Evolutionary conservation across 23 tunicate genomes (phyloP), one percentile per base, ranked within the genome.

Genomic region (Ciona savignyi): DNA sequence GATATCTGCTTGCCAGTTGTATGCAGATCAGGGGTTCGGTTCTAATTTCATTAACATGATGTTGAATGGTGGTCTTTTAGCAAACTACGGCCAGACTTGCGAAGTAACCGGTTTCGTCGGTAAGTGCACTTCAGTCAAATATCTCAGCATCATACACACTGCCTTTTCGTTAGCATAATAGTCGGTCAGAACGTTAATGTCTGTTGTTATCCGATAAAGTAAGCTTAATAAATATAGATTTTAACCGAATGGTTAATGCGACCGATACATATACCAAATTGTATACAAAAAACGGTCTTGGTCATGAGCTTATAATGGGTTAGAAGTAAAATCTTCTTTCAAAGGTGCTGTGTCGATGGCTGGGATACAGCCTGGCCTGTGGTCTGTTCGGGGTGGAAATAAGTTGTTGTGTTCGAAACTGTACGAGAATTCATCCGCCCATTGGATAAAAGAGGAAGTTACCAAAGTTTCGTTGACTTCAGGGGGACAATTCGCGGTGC

Each of bases 381-480:
- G 97, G 97, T 70, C 97, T 25, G 85, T 90, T 0, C 74, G 78
- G 2, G 85, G 90, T 4, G 97, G 97, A 23, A 90, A 90, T 49
- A 70, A 79, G 29, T 66, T 33, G 2, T 60, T 90, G 25, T 83
- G 90, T 67, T 72, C 68, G 22, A 74, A 79, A 69, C 31, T 81
- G 1, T 61, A 82, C 60, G 82, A 74, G 1, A 70, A 70, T 28
- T 83, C 90, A n/a, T 35, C 48, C n/a, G 82, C 72, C 23, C 73
- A 79, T 67, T 0, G 80, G 4, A 63, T 80, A 0, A 34, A 70
- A 6, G 86, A 87, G 71, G 42, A 66, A 30, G 95, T 87, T 23
- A 62, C 78, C 42, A 60, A 35, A n/a, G 82, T 87, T 51, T 56
- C 78, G 26, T 34, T 71, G 1, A 23, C 62, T 30, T 33, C 60